Conservation (phyloP, 2,888 invertebrate genomes). For the Macropis europaea region DNA sequence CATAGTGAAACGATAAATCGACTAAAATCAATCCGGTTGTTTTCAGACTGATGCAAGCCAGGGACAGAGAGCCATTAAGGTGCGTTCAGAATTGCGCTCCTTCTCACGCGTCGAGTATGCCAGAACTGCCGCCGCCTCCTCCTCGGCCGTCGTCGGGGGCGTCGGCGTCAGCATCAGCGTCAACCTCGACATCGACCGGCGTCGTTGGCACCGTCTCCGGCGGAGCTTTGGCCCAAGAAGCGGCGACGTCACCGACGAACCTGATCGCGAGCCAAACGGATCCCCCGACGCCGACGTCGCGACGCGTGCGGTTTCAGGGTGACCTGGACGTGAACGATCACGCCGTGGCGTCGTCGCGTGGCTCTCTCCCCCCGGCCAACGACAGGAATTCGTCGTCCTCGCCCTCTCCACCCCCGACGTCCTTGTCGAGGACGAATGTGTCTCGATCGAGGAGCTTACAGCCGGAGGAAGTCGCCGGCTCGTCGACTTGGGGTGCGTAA, state of each 20-base stretch:
- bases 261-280: conserved; percentile 54
- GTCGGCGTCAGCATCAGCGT: conserved; percentile 57
- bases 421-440: conserved; percentile 81
- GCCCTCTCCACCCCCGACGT: conserved; percentile 67
- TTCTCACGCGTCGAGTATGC: conserved; percentile 84
- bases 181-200: conserved; percentile 50
- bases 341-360: conserved; percentile 58
- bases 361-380: conserved; percentile 59
- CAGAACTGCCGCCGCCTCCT: conserved; percentile 82
- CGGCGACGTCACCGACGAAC: conserved; percentile 51
- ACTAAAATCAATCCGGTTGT: neutral
- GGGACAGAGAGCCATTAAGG: conserved; percentile 83
- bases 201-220: conserved; percentile 41
- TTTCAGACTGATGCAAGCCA: conserved; percentile 81
- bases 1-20: too few relatives aligned
- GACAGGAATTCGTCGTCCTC: conserved; percentile 67
- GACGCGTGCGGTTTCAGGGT: conserved; percentile 82
- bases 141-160: conserved; percentile 68
- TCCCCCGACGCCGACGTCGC: conserved; percentile 75
- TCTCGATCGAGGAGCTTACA: conserved; percentile 81
- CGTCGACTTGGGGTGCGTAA: conserved; percentile 73
- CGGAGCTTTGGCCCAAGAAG: conserved; percentile 26
- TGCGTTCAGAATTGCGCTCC: conserved; percentile 75
- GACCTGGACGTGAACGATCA: conserved; percentile 67
- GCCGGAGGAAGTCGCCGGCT: conserved; percentile 81